A percentile compares a stretch with the other conserved stretches of the same genome.
These are phyloP conservation scores for Drosophila neotestacea DNA, from an alignment of 2,888 invertebrate genomes.

Conservation along the genomic window DNA sequence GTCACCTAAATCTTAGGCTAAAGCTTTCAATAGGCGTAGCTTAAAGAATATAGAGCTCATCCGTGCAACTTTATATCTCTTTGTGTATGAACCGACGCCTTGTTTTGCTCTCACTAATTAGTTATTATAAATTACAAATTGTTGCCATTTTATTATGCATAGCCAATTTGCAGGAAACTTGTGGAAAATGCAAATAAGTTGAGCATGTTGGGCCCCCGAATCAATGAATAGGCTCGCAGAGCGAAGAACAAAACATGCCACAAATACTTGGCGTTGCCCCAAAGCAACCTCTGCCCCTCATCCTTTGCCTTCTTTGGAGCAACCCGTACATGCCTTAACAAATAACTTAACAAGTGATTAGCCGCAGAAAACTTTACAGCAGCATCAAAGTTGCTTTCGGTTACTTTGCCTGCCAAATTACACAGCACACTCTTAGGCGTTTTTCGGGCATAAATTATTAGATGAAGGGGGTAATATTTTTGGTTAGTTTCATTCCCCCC, in stretches of 20 bases:
- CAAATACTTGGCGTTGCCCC: conserved; percentile 43
- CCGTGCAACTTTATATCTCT: not conserved
- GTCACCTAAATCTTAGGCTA: too few relatives aligned
- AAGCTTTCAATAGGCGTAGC: too few relatives aligned
- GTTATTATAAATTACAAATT: conserved; percentile 36
- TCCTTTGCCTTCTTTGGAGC: not conserved
- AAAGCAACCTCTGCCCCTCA: conserved; percentile 8
- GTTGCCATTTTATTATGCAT: conserved; percentile 45
- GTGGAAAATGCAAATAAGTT: conserved; percentile 50
- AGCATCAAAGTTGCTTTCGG: conserved; percentile 53
- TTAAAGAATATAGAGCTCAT: not conserved
- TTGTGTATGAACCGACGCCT: not conserved
- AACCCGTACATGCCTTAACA: conserved; percentile 47
- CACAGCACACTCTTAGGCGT: conserved; percentile 49
- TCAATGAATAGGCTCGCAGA: conserved; percentile 28
- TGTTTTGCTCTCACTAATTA: conserved; percentile 32
- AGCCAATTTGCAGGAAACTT: conserved; percentile 48
- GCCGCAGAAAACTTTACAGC: conserved; percentile 58
- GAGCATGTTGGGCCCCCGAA: conserved; percentile 19
- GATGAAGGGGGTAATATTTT: conserved; percentile 14
- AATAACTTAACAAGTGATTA: conserved; percentile 74
- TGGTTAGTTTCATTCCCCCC: conserved; percentile 21
- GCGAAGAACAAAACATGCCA: conserved; percentile 34
- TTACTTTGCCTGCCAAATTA: conserved; percentile 36
- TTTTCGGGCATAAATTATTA: conserved; percentile 64